Percentiles rank a stretch among this genome's conserved stretches.
phyloP scores from a whole-genome alignment of 2,797 vertebrate species.

The Pyrocephalus nanus region DNA sequence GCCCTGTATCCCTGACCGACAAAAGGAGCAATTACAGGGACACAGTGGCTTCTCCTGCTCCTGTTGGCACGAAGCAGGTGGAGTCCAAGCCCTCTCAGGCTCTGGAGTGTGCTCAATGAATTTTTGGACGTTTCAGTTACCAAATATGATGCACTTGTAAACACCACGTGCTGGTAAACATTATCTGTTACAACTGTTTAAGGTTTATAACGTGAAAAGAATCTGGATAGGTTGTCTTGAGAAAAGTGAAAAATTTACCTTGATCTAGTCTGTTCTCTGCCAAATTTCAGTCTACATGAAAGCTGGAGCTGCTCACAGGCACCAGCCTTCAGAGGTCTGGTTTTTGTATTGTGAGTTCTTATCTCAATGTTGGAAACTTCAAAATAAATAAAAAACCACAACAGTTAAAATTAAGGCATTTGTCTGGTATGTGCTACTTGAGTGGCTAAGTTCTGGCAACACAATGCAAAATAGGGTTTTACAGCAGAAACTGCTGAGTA shows the following conservation, averaged over 20 bases:
- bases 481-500: neutral
- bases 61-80: accelerated
- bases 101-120: neutral
- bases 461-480: neutral
- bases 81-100: neutral
- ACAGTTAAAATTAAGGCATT: neutral
- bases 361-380: neutral
- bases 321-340: neutral
- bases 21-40: accelerated
- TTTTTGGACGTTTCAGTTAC: neutral
- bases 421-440: neutral
- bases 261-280: too few relatives aligned
- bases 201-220: neutral
- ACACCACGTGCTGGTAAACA: accelerated
- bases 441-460: neutral
- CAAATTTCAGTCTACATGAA: accelerated
- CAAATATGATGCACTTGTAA: neutral
- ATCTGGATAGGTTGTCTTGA: neutral
- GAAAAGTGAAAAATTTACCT: neutral
- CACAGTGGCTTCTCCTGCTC: neutral
- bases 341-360: neutral
- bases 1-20: neutral
- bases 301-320: neutral
- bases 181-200: too few relatives aligned
- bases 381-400: neutral